phyloP scores from a whole-genome alignment of 2,797 vertebrate genomes.

The Rachycentron canadum region DNA sequence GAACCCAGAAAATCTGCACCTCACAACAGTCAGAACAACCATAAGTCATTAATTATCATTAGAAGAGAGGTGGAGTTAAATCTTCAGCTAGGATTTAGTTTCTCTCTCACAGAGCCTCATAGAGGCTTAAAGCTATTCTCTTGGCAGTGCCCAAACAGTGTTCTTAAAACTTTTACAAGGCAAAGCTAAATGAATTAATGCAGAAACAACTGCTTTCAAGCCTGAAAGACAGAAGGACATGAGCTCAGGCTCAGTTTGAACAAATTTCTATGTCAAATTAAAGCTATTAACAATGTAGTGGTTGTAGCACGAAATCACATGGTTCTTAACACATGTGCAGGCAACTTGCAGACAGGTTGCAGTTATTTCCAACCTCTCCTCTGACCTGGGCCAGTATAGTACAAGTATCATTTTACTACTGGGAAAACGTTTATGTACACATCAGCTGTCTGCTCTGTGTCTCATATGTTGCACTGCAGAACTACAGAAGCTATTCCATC shows the following conservation, averaged over 20 bases:
- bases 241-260: conserved; percentile 59
- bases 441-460: conserved; percentile 28
- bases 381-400: conserved; percentile 27
- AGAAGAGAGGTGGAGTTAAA: conserved; percentile 68
- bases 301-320: conserved; percentile 28
- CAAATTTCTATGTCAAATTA: conserved; percentile 58
- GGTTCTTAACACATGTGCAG: conserved; percentile 16
- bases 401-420: conserved; percentile 55
- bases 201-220: conserved; percentile 69
- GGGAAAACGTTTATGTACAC: conserved; percentile 5
- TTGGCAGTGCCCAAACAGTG: conserved; percentile 62
- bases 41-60: conserved; percentile 75
- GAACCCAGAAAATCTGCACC: conserved; percentile 59
- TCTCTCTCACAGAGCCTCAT: conserved; percentile 74
- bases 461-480: neutral
- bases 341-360: conserved; percentile 22
- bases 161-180: conserved; percentile 75
- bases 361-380: conserved; percentile 59
- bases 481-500: neutral
- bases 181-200: conserved; percentile 75
- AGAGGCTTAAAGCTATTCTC: conserved; percentile 78
- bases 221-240: conserved; percentile 52
- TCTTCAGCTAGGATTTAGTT: conserved; percentile 76
- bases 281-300: conserved; percentile 40
- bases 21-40: conserved; percentile 66